A percentile compares a stretch with the other conserved stretches of the same genome.
Conservation (phyloP, 2,888 invertebrate species). For the Platynereis dumerilii region DNA sequence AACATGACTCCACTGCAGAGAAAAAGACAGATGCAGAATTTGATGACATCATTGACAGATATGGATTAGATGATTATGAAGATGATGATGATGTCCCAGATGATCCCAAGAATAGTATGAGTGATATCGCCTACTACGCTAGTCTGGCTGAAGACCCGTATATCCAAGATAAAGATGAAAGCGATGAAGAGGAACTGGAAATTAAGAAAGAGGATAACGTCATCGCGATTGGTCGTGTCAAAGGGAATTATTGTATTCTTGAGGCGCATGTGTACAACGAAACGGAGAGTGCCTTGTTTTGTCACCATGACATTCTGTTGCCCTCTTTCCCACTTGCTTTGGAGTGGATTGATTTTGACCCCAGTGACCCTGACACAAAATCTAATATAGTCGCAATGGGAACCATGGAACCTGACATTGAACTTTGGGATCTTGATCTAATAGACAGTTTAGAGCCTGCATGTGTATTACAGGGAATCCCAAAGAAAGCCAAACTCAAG, state of each 20-base stretch:
- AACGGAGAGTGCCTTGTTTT: constrained; percentile 85
- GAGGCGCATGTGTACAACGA: constrained; percentile 95
- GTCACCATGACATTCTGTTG: constrained; percentile 90
- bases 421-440: constrained; percentile 96
- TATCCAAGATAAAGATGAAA: constrained; percentile 52
- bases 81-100: constrained; percentile 30
- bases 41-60: constrained; percentile 78
- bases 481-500: constrained; percentile 75
- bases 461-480: constrained; percentile 73
- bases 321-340: constrained; percentile 88
- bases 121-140: not conserved
- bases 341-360: constrained; percentile 91
- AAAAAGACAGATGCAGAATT: constrained; percentile 66
- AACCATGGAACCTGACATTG: constrained; percentile 89
- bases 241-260: constrained; percentile 83
- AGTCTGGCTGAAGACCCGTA: constrained; percentile 63
- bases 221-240: constrained; percentile 83
- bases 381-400: constrained; percentile 92
- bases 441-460: constrained; percentile 90
- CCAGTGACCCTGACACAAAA: constrained; percentile 68
- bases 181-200: constrained; percentile 80
- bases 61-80: constrained; percentile 64
- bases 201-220: constrained; percentile 90
- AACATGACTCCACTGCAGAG: not conserved
- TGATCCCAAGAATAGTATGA: constrained; percentile 5